These are phyloP conservation scores for Leucopsar rothschildi DNA, from an alignment of 2,113 vertebrate genomes.

Conservation along the genomic window DNA sequence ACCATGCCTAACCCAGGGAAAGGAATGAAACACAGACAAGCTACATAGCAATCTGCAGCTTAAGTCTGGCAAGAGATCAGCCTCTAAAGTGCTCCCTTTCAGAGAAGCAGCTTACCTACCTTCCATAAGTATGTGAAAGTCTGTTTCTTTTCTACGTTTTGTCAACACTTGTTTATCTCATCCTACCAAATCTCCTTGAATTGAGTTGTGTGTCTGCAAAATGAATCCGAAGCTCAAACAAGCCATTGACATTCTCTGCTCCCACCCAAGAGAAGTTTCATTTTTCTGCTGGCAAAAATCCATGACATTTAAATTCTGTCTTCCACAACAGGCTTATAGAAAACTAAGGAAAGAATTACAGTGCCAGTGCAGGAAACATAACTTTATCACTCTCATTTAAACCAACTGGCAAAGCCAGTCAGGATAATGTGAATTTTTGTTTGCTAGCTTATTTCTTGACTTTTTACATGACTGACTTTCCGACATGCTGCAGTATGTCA, in stretches of 20 bases:
- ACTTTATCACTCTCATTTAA: constrained; percentile 54
- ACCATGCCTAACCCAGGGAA: background rate
- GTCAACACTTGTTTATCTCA: constrained; percentile 50
- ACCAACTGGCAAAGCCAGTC: constrained; percentile 14
- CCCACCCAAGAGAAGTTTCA: constrained; percentile 22
- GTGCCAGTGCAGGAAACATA: constrained; percentile 21
- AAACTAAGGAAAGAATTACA: constrained; percentile 45
- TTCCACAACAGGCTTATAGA: constrained; percentile 54
- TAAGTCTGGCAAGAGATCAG: constrained; percentile 23
- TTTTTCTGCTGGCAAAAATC: constrained; percentile 53
- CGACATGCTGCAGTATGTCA: background rate
- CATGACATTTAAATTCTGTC: constrained; percentile 57
- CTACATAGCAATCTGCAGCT: background rate
- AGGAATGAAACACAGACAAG: background rate
- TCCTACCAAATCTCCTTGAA: constrained; percentile 38
- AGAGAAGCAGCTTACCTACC: constrained; percentile 51
- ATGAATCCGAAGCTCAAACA: background rate
- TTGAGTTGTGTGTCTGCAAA: constrained; percentile 1
- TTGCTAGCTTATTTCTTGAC: constrained; percentile 28
- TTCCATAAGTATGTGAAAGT: constrained; percentile 22
- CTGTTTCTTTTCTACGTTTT: constrained; percentile 28
- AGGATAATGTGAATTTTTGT: constrained; percentile 41
- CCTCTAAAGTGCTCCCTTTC: background rate
- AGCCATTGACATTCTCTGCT: constrained; percentile 40
- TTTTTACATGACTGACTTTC: constrained; percentile 49